phyloP scores from a whole-genome alignment of 2,113 vertebrate genomes.

The Epinephelus fuscoguttatus region DNA sequence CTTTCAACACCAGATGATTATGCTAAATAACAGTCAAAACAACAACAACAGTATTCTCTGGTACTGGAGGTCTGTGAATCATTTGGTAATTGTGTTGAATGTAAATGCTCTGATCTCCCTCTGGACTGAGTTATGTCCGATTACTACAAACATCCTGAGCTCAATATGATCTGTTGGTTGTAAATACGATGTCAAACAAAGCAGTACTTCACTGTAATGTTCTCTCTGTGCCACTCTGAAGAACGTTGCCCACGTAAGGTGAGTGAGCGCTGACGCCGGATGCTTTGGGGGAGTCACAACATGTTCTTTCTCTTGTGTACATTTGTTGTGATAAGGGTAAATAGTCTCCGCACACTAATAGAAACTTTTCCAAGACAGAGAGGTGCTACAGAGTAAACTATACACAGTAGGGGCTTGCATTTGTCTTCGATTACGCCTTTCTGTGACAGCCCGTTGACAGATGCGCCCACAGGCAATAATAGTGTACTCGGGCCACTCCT shows the following conservation, averaged over 20 bases:
- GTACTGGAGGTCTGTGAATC: conserved; percentile 38
- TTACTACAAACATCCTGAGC: conserved; percentile 58
- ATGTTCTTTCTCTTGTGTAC: conserved; percentile 47
- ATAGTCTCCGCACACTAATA: conserved; percentile 28
- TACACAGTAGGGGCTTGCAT: conserved; percentile 35
- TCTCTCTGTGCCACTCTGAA: conserved; percentile 34
- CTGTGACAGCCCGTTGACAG: conserved; percentile 61
- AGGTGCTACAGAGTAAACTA: conserved; percentile 26
- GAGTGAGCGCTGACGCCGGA: conserved; percentile 20
- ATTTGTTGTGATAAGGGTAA: conserved; percentile 47
- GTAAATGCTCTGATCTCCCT: conserved; percentile 45
- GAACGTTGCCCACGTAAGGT: conserved; percentile 32
- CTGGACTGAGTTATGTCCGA: conserved; percentile 51
- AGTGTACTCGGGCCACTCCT: conserved; percentile 37
- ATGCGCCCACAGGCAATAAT: conserved; percentile 33
- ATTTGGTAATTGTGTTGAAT: conserved; percentile 53
- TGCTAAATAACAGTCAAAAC: conserved; percentile 19
- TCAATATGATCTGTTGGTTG: conserved; percentile 44
- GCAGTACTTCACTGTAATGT: conserved; percentile 38
- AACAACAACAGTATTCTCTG: not conserved
- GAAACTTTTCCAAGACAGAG: conserved; percentile 23
- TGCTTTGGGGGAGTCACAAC: conserved; percentile 25
- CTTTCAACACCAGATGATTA: conserved; percentile 6
- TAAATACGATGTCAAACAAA: conserved; percentile 64
- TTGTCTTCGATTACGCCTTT: conserved; percentile 51